These are phyloP conservation scores for Agapornis canus DNA, from an alignment of 2,797 vertebrate species.

Conservation along the genomic window DNA sequence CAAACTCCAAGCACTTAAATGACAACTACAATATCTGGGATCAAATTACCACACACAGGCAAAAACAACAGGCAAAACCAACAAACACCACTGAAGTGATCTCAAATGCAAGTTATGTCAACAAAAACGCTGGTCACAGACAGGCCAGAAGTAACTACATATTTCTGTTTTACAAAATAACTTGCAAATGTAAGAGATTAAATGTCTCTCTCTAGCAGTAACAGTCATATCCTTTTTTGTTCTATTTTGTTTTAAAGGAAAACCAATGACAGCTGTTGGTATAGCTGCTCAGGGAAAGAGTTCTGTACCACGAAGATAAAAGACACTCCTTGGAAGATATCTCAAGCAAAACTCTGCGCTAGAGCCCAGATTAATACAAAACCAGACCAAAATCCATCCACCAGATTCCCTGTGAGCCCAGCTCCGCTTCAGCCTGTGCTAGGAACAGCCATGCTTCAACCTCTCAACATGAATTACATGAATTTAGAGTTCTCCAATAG, in stretches of 20 bases:
- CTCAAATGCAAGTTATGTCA: conserved; percentile 68
- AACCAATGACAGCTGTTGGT: conserved; percentile 67
- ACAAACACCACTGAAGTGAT: conserved; percentile 59
- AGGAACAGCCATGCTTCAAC: neutral
- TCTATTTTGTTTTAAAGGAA: conserved; percentile 9
- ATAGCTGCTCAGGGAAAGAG: conserved; percentile 34
- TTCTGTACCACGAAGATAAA: conserved; percentile 22
- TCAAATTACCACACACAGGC: conserved; percentile 45
- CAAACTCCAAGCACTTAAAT: neutral
- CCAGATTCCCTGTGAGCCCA: neutral
- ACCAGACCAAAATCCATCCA: neutral
- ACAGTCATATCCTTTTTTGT: conserved; percentile 46
- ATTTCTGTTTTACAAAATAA: conserved; percentile 75
- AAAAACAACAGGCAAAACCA: conserved; percentile 57
- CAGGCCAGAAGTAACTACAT: conserved; percentile 66
- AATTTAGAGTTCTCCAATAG: neutral
- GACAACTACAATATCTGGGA: conserved; percentile 7
- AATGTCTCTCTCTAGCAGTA: conserved; percentile 40
- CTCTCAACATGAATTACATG: neutral
- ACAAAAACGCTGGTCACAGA: conserved; percentile 53
- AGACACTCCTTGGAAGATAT: conserved; percentile 7
- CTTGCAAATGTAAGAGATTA: conserved; percentile 71
- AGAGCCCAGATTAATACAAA: neutral
- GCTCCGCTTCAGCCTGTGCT: neutral
- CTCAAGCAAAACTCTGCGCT: neutral